These are phyloP conservation scores for Metalampra italica DNA, from an alignment of 2,888 invertebrate species.

Conservation along the genomic window DNA sequence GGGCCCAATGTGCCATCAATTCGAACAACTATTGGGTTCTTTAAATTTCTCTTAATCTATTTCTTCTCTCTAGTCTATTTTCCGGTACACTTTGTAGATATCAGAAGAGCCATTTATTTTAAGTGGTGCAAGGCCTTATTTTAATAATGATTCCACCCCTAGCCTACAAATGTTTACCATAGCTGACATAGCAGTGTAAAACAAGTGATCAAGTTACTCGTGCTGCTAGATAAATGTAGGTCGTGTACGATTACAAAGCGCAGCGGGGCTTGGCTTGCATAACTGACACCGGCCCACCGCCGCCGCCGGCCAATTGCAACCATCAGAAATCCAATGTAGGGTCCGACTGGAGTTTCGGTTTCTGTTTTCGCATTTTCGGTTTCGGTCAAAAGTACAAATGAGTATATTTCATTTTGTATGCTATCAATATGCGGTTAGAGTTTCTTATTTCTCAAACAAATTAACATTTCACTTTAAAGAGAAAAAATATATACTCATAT, in stretches of 20 bases:
- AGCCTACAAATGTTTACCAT: neutral
- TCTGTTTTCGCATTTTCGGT: neutral
- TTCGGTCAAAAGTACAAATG: neutral
- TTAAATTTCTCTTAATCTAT: too few relatives aligned
- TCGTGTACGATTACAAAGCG: constrained; percentile 64
- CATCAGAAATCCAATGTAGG: neutral
- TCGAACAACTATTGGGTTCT: too few relatives aligned
- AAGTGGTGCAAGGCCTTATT: too few relatives aligned
- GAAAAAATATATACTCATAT: too few relatives aligned
- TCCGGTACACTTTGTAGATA: too few relatives aligned
- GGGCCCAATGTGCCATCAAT: too few relatives aligned
- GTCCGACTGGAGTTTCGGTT: neutral
- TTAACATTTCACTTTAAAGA: too few relatives aligned
- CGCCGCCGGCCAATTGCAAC: neutral
- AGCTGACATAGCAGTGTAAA: neutral
- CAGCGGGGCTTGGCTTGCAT: constrained; percentile 48
- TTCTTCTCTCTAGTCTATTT: too few relatives aligned
- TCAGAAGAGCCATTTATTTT: too few relatives aligned
- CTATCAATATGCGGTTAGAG: too few relatives aligned
- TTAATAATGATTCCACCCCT: too few relatives aligned
- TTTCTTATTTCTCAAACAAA: too few relatives aligned
- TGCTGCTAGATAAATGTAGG: constrained; percentile 65
- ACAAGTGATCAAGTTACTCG: constrained; percentile 48
- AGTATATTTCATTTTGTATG: neutral
- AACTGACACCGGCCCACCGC: constrained; percentile 27